Conservation (phyloP, 37 sponge, comb jelly and placozoan species). For the Diacarnus erythraeanus region DNA sequence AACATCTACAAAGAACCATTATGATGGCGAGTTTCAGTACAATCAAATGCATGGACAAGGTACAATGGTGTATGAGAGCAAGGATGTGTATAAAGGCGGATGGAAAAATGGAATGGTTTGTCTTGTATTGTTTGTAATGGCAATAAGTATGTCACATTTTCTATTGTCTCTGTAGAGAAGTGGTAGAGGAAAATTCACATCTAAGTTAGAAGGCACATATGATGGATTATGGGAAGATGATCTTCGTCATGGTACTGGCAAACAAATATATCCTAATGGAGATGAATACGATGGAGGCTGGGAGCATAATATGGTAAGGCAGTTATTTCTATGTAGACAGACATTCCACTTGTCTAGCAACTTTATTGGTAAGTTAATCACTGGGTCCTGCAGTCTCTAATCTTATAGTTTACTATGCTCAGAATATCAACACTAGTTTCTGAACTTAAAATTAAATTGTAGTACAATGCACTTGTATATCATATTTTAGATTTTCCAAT, state of each 20-base stretch:
- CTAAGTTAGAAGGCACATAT: constrained; percentile 41
- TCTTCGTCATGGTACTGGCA: constrained; percentile 68
- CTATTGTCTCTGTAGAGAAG: constrained; percentile 48
- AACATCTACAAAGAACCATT: constrained; percentile 44
- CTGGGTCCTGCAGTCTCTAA: too few relatives aligned
- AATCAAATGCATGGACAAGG: constrained; percentile 75
- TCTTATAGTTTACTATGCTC: too few relatives aligned
- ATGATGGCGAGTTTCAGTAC: constrained; percentile 73
- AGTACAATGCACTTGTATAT: too few relatives aligned
- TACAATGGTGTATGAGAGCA: constrained; percentile 61
- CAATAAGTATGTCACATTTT: not conserved
- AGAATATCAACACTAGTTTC: too few relatives aligned
- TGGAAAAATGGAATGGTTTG: constrained; percentile 80
- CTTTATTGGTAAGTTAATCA: too few relatives aligned
- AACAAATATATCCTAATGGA: constrained; percentile 61
- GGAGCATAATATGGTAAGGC: constrained; percentile 63
- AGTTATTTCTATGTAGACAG: not conserved
- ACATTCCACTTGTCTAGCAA: too few relatives aligned
- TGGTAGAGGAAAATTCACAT: constrained; percentile 62
- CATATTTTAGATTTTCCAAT: too few relatives aligned
- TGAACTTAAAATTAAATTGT: too few relatives aligned
- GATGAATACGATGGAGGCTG: constrained; percentile 86
- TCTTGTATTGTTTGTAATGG: not conserved
- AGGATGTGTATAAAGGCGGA: constrained; percentile 71
- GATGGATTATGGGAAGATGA: constrained; percentile 83